These are phyloP conservation scores for Alcis repandata DNA, from an alignment of 2,888 invertebrate species.

Conservation along the genomic window DNA sequence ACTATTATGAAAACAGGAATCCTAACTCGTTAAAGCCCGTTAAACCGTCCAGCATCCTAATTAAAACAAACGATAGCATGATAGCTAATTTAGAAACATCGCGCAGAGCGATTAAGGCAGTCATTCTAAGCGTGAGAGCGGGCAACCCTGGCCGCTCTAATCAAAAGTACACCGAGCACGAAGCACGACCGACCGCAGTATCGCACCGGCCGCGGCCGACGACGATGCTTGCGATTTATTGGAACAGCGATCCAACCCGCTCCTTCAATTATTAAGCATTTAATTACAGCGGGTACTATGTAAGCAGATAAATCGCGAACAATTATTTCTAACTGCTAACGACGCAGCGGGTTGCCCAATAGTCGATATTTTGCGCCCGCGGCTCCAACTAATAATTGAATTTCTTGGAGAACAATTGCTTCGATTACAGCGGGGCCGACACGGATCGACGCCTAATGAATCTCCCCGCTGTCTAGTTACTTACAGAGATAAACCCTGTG, in stretches of 20 bases:
- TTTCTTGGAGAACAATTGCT: conserved; percentile 85
- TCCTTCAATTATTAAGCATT: conserved; percentile 81
- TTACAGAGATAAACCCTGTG: conserved; percentile 84
- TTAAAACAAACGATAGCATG: conserved; percentile 52
- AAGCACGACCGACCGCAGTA: conserved; percentile 75
- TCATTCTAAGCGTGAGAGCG: conserved; percentile 81
- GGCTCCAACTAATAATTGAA: conserved; percentile 79
- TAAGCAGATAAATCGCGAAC: conserved; percentile 75
- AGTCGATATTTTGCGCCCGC: conserved; percentile 71
- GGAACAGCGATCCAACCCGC: conserved; percentile 63
- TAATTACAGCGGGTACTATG: conserved; percentile 77
- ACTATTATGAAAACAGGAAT: conserved; percentile 24
- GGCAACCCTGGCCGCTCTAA: conserved; percentile 71
- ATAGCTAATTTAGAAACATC: conserved; percentile 69
- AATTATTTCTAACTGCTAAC: conserved; percentile 80
- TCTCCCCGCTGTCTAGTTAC: conserved; percentile 84
- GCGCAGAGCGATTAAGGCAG: conserved; percentile 70
- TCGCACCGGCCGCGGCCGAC: conserved; percentile 59
- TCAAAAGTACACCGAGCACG: conserved; percentile 79
- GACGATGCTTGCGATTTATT: conserved; percentile 70
- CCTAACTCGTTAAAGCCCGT: conserved; percentile 27
- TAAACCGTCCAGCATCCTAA: conserved; percentile 37
- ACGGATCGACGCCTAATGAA: conserved; percentile 85
- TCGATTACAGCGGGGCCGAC: conserved; percentile 82
- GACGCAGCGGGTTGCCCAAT: conserved; percentile 76